Conservation (phyloP, 92 coral and sea anemone genomes). For the Porites divaricata region DNA sequence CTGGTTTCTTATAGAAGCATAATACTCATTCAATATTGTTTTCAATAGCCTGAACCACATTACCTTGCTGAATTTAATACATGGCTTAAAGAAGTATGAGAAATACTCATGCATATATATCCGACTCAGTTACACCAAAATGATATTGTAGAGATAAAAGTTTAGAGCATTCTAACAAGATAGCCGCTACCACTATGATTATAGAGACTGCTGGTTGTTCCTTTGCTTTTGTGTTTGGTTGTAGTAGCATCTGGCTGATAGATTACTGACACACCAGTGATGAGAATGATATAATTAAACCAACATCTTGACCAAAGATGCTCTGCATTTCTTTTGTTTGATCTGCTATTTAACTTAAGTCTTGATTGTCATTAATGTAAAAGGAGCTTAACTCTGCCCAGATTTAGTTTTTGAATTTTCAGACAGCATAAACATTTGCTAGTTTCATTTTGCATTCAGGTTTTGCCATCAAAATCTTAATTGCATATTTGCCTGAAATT, state of each 20-base stretch:
- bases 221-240: neutral
- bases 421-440: neutral
- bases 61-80: too few species aligned
- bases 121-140: neutral
- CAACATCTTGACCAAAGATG: conserved; percentile 23
- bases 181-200: neutral
- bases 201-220: neutral
- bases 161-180: too few species aligned
- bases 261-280: conserved; percentile 18
- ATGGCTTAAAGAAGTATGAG: neutral
- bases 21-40: neutral
- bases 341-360: conserved; percentile 32
- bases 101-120: neutral
- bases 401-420: too few species aligned
- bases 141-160: too few species aligned
- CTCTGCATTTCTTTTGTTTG: neutral
- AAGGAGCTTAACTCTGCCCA: neutral
- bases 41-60: neutral
- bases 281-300: conserved; percentile 12
- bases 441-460: neutral
- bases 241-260: conserved; percentile 14
- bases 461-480: neutral
- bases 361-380: neutral
- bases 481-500: conserved; percentile 28
- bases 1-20: neutral